A percentile compares a stretch with the other conserved stretches of the same genome.
Conservation (phyloP, 2,113 vertebrate genomes). For the Cyrtonyx montezumae region DNA sequence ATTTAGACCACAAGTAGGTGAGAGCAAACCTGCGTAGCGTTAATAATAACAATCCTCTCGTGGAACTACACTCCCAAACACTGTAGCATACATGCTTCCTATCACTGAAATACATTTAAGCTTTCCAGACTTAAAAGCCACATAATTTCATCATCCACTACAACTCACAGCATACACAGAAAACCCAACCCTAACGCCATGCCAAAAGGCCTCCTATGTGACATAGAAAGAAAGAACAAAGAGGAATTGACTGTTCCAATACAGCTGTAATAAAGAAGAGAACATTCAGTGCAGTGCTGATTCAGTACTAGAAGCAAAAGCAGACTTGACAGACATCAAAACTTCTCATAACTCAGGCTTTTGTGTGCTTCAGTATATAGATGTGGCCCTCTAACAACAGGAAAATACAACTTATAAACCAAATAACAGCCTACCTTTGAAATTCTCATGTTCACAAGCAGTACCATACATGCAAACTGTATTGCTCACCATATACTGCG, state of each 20-base stretch:
- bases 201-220: background rate
- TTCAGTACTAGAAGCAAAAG: background rate
- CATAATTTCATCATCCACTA: background rate
- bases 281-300: background rate
- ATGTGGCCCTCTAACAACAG: background rate
- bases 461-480: background rate
- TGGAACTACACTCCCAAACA: background rate
- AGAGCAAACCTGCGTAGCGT: background rate
- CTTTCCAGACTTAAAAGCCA: background rate
- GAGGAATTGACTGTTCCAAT: background rate
- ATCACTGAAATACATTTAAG: background rate
- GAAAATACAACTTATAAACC: background rate
- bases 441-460: background rate
- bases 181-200: background rate
- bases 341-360: background rate
- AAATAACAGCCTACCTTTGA: background rate
- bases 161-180: background rate
- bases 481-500: background rate
- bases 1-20: background rate
- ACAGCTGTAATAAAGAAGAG: background rate
- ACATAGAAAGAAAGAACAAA: background rate
- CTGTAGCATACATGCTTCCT: background rate
- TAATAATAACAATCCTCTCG: background rate
- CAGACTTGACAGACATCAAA: background rate
- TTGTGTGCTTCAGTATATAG: background rate